Conservation (phyloP, 2,797 vertebrate species). For the Manis javanica region DNA sequence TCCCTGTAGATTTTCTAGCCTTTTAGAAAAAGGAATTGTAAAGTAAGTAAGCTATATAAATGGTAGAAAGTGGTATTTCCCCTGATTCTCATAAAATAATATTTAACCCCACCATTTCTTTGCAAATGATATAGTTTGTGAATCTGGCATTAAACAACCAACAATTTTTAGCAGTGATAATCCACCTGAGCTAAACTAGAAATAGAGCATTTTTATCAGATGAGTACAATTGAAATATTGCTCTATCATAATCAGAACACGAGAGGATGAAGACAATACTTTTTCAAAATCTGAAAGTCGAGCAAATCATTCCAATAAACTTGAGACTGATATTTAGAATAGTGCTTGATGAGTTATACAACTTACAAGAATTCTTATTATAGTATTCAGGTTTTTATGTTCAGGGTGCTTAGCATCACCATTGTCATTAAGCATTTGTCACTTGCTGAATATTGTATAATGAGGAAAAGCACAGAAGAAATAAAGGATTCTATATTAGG, state of each 20-base stretch:
- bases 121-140: background rate
- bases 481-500: background rate
- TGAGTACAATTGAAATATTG: background rate
- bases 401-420: background rate
- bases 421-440: background rate
- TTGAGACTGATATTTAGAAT: background rate
- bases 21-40: constrained; percentile 16
- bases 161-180: constrained; percentile 11
- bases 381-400: background rate
- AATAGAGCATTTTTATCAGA: background rate
- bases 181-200: background rate
- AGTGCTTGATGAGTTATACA: background rate
- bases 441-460: background rate
- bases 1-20: background rate
- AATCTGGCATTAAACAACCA: background rate
- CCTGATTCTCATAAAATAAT: constrained; percentile 12
- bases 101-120: background rate
- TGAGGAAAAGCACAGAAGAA: background rate
- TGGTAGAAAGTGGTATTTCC: constrained; percentile 13
- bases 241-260: background rate
- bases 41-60: constrained; percentile 16
- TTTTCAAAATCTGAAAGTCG: background rate
- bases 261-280: background rate
- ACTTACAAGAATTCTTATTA: background rate
- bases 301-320: constrained; percentile 10